phyloP scores from a whole-genome alignment of 2,113 vertebrate genomes.

The Rhinichthys klamathensis region DNA sequence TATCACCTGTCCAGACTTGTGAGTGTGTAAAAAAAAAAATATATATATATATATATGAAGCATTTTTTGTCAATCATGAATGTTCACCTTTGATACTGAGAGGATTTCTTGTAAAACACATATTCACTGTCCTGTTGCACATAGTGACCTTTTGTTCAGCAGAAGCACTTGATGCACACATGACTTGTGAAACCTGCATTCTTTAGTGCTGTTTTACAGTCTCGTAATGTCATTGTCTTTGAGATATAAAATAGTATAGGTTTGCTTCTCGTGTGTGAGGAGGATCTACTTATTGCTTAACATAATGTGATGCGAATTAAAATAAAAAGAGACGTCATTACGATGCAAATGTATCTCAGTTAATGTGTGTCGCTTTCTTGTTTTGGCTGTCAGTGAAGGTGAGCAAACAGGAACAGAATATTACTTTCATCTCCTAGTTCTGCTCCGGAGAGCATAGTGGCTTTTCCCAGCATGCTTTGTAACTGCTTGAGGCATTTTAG shows the following conservation, averaged over 20 bases:
- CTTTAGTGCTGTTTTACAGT: not conserved
- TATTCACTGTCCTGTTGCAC: not conserved
- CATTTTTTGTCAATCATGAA: not conserved
- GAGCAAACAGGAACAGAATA: conserved; percentile 36
- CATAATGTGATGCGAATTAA: too few species aligned
- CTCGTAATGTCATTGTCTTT: not conserved
- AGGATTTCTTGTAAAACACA: not conserved
- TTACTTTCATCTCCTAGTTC: conserved; percentile 42
- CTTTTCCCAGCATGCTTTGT: conserved; percentile 37
- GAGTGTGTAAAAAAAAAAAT: too few species aligned
- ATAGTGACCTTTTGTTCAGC: conserved; percentile 20
- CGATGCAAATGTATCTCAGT: not conserved
- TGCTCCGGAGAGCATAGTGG: conserved; percentile 8
- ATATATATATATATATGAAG: too few species aligned
- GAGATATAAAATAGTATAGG: not conserved
- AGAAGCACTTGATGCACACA: conserved; percentile 12
- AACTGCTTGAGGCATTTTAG: conserved; percentile 17
- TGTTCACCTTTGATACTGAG: not conserved
- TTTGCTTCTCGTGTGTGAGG: not conserved
- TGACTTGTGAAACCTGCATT: conserved; percentile 19
- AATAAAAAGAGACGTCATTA: not conserved
- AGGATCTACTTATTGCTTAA: not conserved
- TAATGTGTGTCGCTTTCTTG: not conserved
- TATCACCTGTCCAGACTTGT: too few species aligned
- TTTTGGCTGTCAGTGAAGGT: conserved; percentile 1